Evolutionary conservation across 2,888 invertebrate species (phyloP).

Genomic region (Frankliniella intonsa): DNA sequence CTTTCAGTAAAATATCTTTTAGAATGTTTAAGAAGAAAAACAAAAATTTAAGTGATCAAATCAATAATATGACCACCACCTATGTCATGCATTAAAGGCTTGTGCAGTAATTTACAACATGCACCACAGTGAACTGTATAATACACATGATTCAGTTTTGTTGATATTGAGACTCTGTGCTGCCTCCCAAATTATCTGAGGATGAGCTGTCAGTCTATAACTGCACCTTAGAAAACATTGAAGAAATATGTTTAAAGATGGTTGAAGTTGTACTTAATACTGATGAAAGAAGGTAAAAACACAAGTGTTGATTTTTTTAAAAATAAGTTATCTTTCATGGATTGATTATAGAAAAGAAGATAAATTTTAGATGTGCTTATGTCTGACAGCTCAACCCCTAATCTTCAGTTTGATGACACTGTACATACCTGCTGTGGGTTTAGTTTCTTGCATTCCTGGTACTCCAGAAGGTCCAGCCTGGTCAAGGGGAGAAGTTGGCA

Average conservation of each 20-base stretch:
- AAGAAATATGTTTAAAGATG: not conserved
- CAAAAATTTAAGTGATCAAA: too few species aligned
- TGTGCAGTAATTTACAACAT: not conserved
- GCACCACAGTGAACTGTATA: not conserved
- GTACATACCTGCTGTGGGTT: constrained; percentile 19
- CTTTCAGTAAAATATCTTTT: too few species aligned
- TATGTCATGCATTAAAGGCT: not conserved
- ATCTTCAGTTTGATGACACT: not conserved
- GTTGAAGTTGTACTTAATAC: not conserved
- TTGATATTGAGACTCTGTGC: not conserved
- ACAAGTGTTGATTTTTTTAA: too few species aligned
- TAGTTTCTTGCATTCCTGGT: not conserved
- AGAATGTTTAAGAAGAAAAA: too few species aligned
- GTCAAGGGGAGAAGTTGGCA: constrained; percentile 6
- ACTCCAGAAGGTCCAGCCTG: constrained; percentile 2
- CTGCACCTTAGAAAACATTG: not conserved
- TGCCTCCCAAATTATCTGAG: not conserved
- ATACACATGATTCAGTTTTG: not conserved
- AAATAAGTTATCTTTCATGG: not conserved
- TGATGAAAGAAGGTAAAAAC: not conserved
- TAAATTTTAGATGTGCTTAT: too few species aligned
- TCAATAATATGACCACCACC: too few species aligned
- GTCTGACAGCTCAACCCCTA: too few species aligned
- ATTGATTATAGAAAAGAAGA: too few species aligned
- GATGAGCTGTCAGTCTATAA: not conserved